phyloP scores from a whole-genome alignment of 2,888 invertebrate species.

The Liopterus haemorrhoidalis region DNA sequence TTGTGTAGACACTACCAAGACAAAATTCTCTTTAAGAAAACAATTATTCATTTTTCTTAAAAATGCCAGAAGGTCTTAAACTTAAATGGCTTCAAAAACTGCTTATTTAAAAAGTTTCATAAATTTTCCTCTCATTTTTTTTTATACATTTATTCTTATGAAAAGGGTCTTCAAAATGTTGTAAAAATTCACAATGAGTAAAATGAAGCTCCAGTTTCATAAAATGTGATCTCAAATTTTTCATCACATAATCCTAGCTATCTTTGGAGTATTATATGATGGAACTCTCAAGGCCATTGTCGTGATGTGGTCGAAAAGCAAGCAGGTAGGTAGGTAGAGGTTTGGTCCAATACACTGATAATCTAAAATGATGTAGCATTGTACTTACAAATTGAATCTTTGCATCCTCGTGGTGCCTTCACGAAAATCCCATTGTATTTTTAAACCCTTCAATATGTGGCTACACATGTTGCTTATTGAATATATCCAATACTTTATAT shows the following conservation, averaged over 20 bases:
- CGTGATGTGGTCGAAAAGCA: neutral
- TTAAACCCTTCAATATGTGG: conserved; percentile 17
- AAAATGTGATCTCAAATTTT: too few species aligned
- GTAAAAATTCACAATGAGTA: neutral
- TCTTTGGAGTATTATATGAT: too few species aligned
- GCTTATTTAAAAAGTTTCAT: too few species aligned
- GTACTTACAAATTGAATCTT: conserved; percentile 35
- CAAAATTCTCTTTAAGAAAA: too few species aligned
- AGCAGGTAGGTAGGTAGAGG: conserved; percentile 3
- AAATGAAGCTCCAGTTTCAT: neutral
- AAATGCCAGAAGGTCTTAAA: too few species aligned
- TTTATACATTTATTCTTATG: too few species aligned
- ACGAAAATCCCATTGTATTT: conserved; percentile 22
- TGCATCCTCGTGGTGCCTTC: conserved; percentile 24
- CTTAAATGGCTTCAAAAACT: too few species aligned
- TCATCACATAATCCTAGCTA: conserved; percentile 10
- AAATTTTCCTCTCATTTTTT: too few species aligned
- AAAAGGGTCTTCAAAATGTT: too few species aligned
- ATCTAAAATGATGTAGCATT: conserved; percentile 32
- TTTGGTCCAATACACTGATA: conserved; percentile 17
- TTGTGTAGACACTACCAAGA: too few species aligned
- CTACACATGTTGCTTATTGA: conserved; percentile 13
- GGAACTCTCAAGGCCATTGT: conserved; percentile 4
- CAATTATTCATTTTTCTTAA: too few species aligned
- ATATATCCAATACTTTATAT: too few species aligned